Base-by-base conservation (phyloP, 2,113 vertebrate genomes). In the Procavia capensis region DNA sequence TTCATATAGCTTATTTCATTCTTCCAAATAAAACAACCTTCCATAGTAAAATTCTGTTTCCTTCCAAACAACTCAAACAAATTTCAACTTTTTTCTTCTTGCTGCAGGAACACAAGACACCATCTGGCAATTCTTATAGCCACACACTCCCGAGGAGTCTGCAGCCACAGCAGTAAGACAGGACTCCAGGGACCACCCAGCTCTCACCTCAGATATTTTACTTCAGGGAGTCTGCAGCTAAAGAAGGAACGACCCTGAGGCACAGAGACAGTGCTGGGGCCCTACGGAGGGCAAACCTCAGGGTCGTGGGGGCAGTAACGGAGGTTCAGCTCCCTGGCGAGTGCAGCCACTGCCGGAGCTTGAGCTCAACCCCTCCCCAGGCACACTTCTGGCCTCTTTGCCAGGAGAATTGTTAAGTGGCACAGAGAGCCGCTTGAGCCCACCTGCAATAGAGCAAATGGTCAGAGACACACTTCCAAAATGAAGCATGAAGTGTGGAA, bases 401-500 rank as follows among this genome's bases (percentile, higher is more conserved):
- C 25, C 0, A 92, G 86, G 36, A 64, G 79, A 76, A 72, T 1
- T 41, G 14, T 70, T 81, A 63, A n/a, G 3, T 20, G 14, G 4
- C 19, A 24, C 85, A 93, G 50, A 29, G 14, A 47, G 19, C 41
- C 25, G 61, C 9, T 68, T 4, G 13, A 75, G 9, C 0, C 0
- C 76, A 75, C 8, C 13, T 2, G 1, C 31, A 22, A 27, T 1
- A 0, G 68, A 34, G 31, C 76, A 76, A 39, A 96, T 0, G 2
- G n/a, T 85, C 63, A 96, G 0, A 17, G 82, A 85, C 31, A 59
- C 47, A 2, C 25, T 0, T 50, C 6, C 43, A 64, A 50, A 81
- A 0, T 0, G 17, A 0, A 98, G 96, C 85, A 78, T 97, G 88
- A 99, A 98, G 93, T 99, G 98, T 0, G 98, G 98, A 94, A 98